Evolutionary conservation across 2,113 vertebrate species (phyloP), one percentile per base, ranked within the genome.

Genomic region (Potamarius usumacintae): DNA sequence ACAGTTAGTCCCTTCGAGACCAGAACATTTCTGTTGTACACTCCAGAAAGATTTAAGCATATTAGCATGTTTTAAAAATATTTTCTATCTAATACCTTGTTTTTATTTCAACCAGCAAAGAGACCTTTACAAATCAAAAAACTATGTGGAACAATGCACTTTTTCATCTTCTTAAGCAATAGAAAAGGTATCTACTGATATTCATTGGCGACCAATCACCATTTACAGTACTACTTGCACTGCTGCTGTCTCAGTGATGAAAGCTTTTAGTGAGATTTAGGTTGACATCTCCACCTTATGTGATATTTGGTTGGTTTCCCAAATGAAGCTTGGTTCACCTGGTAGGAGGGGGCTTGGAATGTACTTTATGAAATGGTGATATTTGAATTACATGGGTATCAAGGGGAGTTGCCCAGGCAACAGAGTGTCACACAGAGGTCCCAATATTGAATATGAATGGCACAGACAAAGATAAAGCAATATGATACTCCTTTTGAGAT

Each of bases 121-220:
- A 72, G 69, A 72, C 30, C 69, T 27, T 67, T 11, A 67, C 63
- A 67, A 27, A 52, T 79, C 48, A 55, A 27, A 55, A 55, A 7
- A 79, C 25, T 79, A 7, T 79, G 76, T 52, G 10, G 50, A 78
- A 25, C 25, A 52, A 53, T 57, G 12, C 6, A n/a, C 27, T 42
- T 76, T 74, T 76, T 85, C 15, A 85, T 76, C 83, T 91, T 91
- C 86, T 55, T 63, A 88, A 25, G 77, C 71, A 58, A 60, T 87
- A 78, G 86, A 90, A 91, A 92, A 85, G 74, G 25, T 86, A 90
- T 87, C 92, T 91, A 91, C 92, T 92, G 86, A 91, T 93, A 92
- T 94, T 95, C 93, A 95, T 94, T 95, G 92, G 85, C 14, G 88
- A 91, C 84, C 57, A 76, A 88, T 77, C 89, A 92, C 82, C 65